phyloP scores from a whole-genome alignment of 2,797 vertebrate genomes.

The Phrynocephalus forsythii region DNA sequence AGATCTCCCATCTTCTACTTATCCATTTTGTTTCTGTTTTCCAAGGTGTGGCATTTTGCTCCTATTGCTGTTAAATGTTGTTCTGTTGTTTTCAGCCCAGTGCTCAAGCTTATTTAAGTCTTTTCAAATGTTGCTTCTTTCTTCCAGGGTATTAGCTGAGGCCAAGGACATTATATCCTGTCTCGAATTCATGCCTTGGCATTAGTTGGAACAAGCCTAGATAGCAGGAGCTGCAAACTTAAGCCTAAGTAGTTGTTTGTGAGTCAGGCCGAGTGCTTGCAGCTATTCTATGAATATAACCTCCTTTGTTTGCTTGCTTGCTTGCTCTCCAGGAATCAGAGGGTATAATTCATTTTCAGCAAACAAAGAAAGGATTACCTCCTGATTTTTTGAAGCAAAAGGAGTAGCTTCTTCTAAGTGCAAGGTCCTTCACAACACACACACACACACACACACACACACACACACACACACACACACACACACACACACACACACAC shows the following conservation, averaged over 20 bases:
- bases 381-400: slow-evolving; percentile 54
- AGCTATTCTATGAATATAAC: slow-evolving; percentile 45
- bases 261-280: slow-evolving; percentile 34
- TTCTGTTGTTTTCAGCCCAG: too few species aligned
- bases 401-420: slow-evolving; percentile 51
- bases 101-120: too few species aligned
- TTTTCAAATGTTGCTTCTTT: too few species aligned
- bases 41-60: too few species aligned
- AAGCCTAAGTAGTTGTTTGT: slow-evolving; percentile 22
- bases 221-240: not conserved
- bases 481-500: slow-evolving; percentile 49
- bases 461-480: slow-evolving; percentile 49
- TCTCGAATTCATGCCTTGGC: slow-evolving; percentile 24
- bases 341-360: slow-evolving; percentile 60
- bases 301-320: slow-evolving; percentile 64
- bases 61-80: too few species aligned
- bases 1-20: too few species aligned
- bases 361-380: slow-evolving; percentile 69
- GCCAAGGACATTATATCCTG: slow-evolving; percentile 3
- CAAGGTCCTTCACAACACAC: slow-evolving; percentile 37
- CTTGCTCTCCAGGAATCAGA: slow-evolving; percentile 54
- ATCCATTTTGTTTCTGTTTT: too few species aligned
- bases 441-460: slow-evolving; percentile 43
- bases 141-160: not conserved
- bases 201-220: slow-evolving; percentile 36